Percentiles rank a stretch among this genome's conserved stretches.
Conservation (phyloP, 2,888 invertebrate species). For the Cistogaster globosa region DNA sequence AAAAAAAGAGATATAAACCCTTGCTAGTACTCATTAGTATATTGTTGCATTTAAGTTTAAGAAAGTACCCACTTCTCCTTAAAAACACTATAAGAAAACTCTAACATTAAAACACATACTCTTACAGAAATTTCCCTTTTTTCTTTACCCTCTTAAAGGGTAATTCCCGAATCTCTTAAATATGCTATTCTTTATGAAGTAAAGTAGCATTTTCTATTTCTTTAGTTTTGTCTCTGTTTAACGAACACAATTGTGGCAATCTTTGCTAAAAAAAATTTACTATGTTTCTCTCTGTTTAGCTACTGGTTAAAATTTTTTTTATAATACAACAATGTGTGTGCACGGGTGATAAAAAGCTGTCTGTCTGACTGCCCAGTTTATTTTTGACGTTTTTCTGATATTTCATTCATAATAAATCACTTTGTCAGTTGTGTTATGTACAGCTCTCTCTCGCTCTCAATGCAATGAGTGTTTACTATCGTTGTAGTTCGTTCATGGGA, state of each 20-base stretch:
- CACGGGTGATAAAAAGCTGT: slow-evolving; percentile 60
- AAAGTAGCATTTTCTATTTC: no score
- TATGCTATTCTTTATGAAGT: no score
- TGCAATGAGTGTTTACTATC: slow-evolving; percentile 16
- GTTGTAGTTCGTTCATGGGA: not conserved
- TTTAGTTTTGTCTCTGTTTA: not conserved
- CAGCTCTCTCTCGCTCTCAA: slow-evolving; percentile 57
- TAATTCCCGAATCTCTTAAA: no score
- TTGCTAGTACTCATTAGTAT: not conserved
- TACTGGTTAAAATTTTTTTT: not conserved
- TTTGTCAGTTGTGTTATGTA: slow-evolving; percentile 62
- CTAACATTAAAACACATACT: slow-evolving; percentile 7
- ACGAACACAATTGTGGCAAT: no score
- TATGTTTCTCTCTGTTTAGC: slow-evolving; percentile 24
- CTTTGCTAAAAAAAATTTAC: not conserved
- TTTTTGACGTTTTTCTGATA: slow-evolving; percentile 73
- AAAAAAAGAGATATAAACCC: not conserved
- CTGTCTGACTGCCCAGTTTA: slow-evolving; percentile 55
- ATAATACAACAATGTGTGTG: not conserved
- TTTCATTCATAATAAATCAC: slow-evolving; percentile 77
- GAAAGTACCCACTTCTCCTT: slow-evolving; percentile 41
- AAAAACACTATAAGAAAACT: not conserved
- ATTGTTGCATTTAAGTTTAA: not conserved
- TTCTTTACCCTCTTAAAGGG: no score
- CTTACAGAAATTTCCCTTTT: not conserved